Evolutionary conservation across 2,797 vertebrate genomes (phyloP), one percentile per base, ranked within the genome.

Genomic region (Triplophysa bombifrons): DNA sequence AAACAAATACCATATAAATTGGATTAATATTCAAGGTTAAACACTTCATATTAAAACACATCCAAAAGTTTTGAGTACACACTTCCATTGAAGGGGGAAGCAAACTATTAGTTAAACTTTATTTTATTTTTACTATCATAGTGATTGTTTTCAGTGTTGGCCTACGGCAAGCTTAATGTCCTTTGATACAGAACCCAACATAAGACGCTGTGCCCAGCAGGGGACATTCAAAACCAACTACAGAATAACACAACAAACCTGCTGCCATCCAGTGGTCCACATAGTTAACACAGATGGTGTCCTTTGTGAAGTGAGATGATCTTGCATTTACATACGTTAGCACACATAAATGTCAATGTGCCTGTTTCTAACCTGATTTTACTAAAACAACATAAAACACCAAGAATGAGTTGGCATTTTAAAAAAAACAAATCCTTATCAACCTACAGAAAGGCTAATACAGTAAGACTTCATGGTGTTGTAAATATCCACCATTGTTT

Each of bases 191-290:
- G 20, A 48, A 48, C 46, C 46, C 12, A 48, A 66, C n/a, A 70
- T 71, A 70, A 68, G 78, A 75, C 27, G 19, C 51, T 13, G 17
- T 60, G 3, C 44, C 58, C 55, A 38, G 65, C 41, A 69, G 38
- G 34, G 38, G 66, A 48, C 65, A 72, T 64, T 11, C 38, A 27
- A 67, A 71, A 61, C 50, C 60, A 72, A 69, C 55, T 46, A 30
- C 44, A 72, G 30, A 67, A 63, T 56, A 81, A 58, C 27, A 63
- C 70, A 58, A 60, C 68, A 77, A 69, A 80, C 69, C 76, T 85
- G 81, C 68, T 68, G 70, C 73, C 78, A 77, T 82, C 75, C 50
- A 74, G 72, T 78, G 74, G 72, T 76, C 50, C 56, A 41, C 25
- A 69, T 53, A 67, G 68, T 81, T 77, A 72, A 50, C 63, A 73